Evolutionary conservation across 2,113 vertebrate species (phyloP).

Genomic region (Caloenas nicobarica): DNA sequence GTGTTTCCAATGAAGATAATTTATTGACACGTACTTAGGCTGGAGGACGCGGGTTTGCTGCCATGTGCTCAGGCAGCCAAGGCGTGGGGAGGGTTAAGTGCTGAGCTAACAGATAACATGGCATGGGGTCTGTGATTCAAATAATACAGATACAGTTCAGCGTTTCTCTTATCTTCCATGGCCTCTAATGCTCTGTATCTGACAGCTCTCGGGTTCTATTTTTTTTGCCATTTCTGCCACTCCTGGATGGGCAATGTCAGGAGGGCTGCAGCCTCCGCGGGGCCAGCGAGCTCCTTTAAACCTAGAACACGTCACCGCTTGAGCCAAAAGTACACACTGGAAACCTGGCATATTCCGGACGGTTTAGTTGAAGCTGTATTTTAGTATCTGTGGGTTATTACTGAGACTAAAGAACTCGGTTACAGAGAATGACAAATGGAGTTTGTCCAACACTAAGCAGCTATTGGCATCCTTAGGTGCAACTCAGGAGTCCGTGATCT

Average conservation of each 20-base stretch:
- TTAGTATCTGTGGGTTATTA: conserved; percentile 63
- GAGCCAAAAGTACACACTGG: neutral
- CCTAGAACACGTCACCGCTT: neutral
- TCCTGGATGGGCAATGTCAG: neutral
- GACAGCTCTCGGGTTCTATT: neutral
- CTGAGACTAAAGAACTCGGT: conserved; percentile 61
- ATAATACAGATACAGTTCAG: neutral
- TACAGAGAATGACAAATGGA: conserved; percentile 49
- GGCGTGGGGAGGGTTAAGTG: neutral
- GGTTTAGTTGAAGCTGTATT: neutral
- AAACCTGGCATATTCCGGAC: neutral
- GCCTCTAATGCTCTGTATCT: neutral
- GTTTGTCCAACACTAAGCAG: conserved; percentile 71
- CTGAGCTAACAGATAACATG: neutral
- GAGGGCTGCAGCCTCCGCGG: neutral
- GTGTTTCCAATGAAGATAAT: conserved; percentile 63
- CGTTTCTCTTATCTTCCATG: neutral
- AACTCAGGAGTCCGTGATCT: conserved; percentile 58
- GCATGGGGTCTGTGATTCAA: neutral
- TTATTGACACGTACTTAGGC: neutral
- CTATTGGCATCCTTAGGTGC: conserved; percentile 72
- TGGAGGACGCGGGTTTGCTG: neutral
- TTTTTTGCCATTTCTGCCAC: neutral
- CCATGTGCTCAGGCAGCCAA: neutral
- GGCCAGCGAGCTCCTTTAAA: neutral